phyloP scores from a whole-genome alignment of 2,888 invertebrate species.

The Aquatica leii region DNA sequence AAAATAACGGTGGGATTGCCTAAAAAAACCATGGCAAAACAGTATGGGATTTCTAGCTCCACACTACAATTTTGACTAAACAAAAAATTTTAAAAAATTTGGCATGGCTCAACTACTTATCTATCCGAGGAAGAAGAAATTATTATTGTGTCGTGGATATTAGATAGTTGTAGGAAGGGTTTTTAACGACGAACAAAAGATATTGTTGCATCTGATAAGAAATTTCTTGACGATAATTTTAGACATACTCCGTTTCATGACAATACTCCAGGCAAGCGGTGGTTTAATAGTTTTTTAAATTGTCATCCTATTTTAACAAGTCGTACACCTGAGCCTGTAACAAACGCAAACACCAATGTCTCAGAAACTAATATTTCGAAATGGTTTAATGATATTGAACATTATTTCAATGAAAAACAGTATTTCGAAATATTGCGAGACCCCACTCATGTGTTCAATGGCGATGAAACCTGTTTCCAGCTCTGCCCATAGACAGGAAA shows the following conservation, averaged over 20 bases:
- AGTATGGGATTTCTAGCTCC: too few species aligned
- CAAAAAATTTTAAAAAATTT: neutral
- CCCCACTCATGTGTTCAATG: too few species aligned
- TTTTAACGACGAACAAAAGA: neutral
- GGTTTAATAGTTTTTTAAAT: neutral
- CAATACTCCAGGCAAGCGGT: neutral
- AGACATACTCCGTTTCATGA: neutral
- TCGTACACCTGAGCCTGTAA: neutral
- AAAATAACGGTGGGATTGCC: neutral
- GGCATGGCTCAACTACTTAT: neutral
- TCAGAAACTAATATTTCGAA: neutral
- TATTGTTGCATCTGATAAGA: neutral
- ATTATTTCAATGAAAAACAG: too few species aligned
- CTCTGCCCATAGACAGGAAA: too few species aligned
- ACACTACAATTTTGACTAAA: too few species aligned
- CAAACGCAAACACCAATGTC: neutral
- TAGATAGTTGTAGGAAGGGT: neutral
- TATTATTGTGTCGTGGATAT: neutral
- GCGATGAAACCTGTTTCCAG: too few species aligned
- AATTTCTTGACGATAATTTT: neutral
- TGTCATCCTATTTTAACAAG: neutral
- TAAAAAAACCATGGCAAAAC: neutral
- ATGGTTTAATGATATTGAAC: neutral
- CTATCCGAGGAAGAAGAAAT: neutral
- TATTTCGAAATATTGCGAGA: too few species aligned